Conservation (phyloP, 2,113 vertebrate species). For the Aegypius monachus region DNA sequence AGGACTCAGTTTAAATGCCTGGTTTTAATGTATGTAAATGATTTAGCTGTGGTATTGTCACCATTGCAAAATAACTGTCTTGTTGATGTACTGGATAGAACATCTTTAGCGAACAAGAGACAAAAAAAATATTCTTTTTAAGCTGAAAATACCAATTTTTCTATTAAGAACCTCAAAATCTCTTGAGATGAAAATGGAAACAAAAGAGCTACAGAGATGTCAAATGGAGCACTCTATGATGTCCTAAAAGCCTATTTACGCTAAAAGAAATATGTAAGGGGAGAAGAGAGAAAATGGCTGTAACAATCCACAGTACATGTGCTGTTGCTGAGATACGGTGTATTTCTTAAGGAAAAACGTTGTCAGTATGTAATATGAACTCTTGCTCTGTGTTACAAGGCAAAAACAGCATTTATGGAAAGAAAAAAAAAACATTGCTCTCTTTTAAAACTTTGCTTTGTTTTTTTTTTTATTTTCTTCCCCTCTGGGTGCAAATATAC, state of each 20-base stretch:
- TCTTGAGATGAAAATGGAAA: constrained; percentile 10
- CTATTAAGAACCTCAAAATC: background rate
- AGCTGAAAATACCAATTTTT: background rate
- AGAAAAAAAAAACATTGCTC: background rate
- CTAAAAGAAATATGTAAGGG: background rate
- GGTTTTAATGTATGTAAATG: background rate
- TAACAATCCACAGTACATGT: background rate
- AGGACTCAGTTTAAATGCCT: background rate
- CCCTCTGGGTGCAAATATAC: background rate
- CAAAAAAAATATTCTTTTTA: background rate
- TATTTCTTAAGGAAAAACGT: background rate
- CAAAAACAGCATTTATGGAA: background rate
- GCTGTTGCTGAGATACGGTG: constrained; percentile 15
- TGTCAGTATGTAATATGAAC: background rate
- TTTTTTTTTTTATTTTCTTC: background rate
- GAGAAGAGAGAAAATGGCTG: background rate
- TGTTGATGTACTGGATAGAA: background rate
- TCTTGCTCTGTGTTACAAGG: background rate
- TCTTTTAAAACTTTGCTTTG: background rate
- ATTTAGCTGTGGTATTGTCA: background rate
- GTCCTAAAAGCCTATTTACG: constrained; percentile 14
- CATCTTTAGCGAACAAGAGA: background rate
- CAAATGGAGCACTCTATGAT: background rate
- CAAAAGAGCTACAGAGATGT: background rate
- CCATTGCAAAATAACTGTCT: background rate